These are phyloP conservation scores for Heliconius himera DNA, from an alignment of 1,140 invertebrate species.

Conservation along the genomic window DNA sequence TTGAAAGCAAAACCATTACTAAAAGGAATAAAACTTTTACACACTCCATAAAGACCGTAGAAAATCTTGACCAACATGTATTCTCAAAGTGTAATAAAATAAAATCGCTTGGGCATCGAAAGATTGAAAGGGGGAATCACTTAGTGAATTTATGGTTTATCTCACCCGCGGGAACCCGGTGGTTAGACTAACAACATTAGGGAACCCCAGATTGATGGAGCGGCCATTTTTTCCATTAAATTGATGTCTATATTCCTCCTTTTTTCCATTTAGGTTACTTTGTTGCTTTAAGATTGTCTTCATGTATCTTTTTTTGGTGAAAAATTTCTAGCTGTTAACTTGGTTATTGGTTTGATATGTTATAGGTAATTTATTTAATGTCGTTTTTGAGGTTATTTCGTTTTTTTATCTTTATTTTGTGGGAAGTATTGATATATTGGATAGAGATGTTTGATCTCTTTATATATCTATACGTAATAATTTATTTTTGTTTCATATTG, in stretches of 20 bases:
- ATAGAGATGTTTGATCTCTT: too few species aligned
- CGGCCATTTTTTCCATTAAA: constrained; percentile 35
- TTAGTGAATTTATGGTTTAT: constrained; percentile 72
- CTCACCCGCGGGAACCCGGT: constrained; percentile 60
- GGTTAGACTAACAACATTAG: constrained; percentile 70
- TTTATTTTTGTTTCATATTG: too few species aligned
- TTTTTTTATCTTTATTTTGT: not conserved
- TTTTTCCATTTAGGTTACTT: constrained; percentile 19
- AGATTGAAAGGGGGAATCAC: constrained; percentile 74
- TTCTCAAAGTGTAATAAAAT: constrained; percentile 37
- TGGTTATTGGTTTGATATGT: not conserved
- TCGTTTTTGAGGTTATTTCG: not conserved
- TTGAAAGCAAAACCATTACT: not conserved
- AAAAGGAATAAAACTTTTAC: constrained; percentile 1
- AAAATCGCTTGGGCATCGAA: constrained; percentile 58
- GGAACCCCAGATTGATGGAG: constrained; percentile 50
- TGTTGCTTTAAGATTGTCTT: constrained; percentile 17
- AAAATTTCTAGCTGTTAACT: not conserved
- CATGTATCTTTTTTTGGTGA: constrained; percentile 18
- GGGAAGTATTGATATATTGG: not conserved
- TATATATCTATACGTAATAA: too few species aligned
- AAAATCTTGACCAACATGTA: constrained; percentile 33
- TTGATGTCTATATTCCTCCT: constrained; percentile 31
- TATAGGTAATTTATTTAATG: not conserved
- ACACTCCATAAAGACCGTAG: not conserved